Base-by-base conservation (phyloP, 2,113 vertebrate genomes). In the Psittacus erithacus region DNA sequence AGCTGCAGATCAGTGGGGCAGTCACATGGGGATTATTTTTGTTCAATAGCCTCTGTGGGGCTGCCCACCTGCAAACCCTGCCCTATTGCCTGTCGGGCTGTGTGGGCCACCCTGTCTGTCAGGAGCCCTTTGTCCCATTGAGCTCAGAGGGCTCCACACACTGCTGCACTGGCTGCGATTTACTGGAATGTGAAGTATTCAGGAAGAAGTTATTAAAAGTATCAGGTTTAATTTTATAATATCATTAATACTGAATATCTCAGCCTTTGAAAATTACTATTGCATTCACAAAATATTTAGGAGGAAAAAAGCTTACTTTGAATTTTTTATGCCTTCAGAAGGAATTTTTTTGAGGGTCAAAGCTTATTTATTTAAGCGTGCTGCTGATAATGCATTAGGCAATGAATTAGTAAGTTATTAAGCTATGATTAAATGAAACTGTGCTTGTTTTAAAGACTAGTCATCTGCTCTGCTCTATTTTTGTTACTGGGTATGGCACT, bases 41-140 rank as follows among this genome's bases (percentile, higher is more conserved):
- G 13, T 60, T 55, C 17, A 6, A 14, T 70, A 50, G 50, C 31
- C 23, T 74, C 39, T 31, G 6, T n/a, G 50, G 22, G 39, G 41
- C 25, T 81, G 11, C 5, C 17, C 39, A 5, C 9, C 3, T 2
- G 1, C 29, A 52, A 19, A 62, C 59, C 16, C 35, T 80, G 33
- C 35, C 35, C 28, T 15, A 4, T 33, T 1, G 3, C 31, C 57
- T 44, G 11, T 25, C 35, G 19, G 11, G 38, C 29, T 73, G 39
- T 2, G 1, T 35, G 47, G 80, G 28, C 62, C 0, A 0, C 20
- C 25, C 28, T 73, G 53, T 28, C 59, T 0, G 0, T 52, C 22
- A 10, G 53, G 27, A 6, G 5, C 11, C 11, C 25, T 80, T 74
- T 2, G 2, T 59, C 39, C 68, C 3, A 0, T 3, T 25, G 31